A percentile compares a stretch with the other conserved stretches of the same genome.
Evolutionary conservation across 1,140 invertebrate species (phyloP).

Genomic region (Drosophila persimilis): DNA sequence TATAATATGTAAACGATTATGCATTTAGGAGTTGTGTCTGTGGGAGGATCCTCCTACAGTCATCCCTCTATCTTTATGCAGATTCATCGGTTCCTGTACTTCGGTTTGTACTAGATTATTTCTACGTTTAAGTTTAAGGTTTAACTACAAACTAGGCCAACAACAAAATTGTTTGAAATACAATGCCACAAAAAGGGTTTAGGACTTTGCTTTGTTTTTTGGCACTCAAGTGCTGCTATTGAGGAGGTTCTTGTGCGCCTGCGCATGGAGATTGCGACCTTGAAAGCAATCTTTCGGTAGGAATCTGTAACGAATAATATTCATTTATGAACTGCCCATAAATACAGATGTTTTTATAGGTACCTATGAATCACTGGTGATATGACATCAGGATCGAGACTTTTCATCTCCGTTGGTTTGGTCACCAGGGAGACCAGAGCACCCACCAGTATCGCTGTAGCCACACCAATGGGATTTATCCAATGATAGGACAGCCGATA

Average conservation of each 20-base stretch:
- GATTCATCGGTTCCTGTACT: conserved; percentile 76
- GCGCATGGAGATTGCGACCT: conserved; percentile 39
- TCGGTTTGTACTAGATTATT: conserved; percentile 48
- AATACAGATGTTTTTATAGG: neutral
- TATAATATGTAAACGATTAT: conserved; percentile 25
- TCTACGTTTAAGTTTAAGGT: neutral
- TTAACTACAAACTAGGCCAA: conserved; percentile 38
- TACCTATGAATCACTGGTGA: conserved; percentile 85
- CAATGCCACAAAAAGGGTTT: conserved; percentile 9
- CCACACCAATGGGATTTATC: conserved; percentile 88
- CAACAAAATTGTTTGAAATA: conserved; percentile 29
- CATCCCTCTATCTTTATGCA: conserved; percentile 16
- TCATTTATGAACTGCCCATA: neutral
- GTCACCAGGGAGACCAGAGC: conserved; percentile 87
- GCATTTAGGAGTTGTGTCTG: conserved; percentile 11
- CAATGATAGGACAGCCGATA: conserved; percentile 90
- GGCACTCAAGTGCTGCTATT: conserved; percentile 13
- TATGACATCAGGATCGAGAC: conserved; percentile 86
- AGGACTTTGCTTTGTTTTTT: neutral
- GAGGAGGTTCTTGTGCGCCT: conserved; percentile 57
- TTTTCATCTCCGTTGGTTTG: conserved; percentile 85
- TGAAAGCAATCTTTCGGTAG: conserved; percentile 77
- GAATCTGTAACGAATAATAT: conserved; percentile 43
- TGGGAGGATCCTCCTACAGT: neutral
- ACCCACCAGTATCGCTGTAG: conserved; percentile 87